Percentiles rank a stretch among this genome's conserved stretches.
These are phyloP conservation scores for Hypomecis atomaria DNA, from an alignment of 2,888 invertebrate genomes.

Conservation along the genomic window DNA sequence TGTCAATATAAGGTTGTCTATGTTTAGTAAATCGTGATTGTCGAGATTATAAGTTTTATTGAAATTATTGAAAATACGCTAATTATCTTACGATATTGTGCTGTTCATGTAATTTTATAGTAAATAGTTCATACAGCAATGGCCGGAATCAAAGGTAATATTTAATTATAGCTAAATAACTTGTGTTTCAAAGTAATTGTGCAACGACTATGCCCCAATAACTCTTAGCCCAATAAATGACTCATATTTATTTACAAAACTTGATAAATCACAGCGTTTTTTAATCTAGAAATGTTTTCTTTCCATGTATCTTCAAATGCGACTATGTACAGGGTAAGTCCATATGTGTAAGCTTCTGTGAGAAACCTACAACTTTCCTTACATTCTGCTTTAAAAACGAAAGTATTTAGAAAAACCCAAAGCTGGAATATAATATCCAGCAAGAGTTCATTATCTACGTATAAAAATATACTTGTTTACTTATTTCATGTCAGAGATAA, in stretches of 20 bases:
- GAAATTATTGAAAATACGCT: slow-evolving; percentile 3
- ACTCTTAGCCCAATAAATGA: slow-evolving; percentile 55
- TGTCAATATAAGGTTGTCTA: slow-evolving; percentile 19
- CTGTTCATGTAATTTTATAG: slow-evolving; percentile 8
- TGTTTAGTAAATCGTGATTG: slow-evolving; percentile 1
- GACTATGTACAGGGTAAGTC: slow-evolving; percentile 63
- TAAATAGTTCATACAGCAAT: slow-evolving; percentile 50
- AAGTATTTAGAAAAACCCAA: no score
- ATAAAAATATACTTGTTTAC: no score
- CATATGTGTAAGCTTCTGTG: background rate
- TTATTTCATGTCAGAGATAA: no score
- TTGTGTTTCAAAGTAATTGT: background rate
- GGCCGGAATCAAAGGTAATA: slow-evolving; percentile 82
- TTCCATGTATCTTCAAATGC: slow-evolving; percentile 60
- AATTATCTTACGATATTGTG: background rate
- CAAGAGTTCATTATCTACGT: no score
- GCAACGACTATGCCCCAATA: background rate
- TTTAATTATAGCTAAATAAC: background rate
- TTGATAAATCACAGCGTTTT: slow-evolving; percentile 20
- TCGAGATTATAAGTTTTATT: slow-evolving; percentile 11
- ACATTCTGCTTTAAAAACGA: no score
- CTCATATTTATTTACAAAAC: slow-evolving; percentile 76
- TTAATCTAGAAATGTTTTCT: slow-evolving; percentile 51
- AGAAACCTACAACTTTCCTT: background rate
- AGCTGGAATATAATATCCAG: no score